phyloP scores from a whole-genome alignment of 2,888 invertebrate species.

The Caenorhabditis parvicauda region DNA sequence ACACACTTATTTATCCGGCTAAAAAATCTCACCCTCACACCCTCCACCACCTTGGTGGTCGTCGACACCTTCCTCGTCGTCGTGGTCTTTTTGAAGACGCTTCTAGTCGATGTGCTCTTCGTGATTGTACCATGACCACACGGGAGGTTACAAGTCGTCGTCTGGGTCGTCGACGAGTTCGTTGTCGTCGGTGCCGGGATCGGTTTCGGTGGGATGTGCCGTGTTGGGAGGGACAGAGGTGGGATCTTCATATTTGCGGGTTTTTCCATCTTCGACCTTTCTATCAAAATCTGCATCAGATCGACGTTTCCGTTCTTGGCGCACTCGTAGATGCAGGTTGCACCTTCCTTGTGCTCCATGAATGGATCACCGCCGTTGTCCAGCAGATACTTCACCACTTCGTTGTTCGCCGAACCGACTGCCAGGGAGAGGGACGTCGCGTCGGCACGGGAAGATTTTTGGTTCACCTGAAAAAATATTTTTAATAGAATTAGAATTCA shows the following conservation, averaged over 20 bases:
- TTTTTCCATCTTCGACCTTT: slow-evolving; percentile 64
- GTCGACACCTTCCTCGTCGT: background rate
- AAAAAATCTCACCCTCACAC: too few species aligned
- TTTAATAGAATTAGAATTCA: too few species aligned
- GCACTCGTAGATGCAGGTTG: slow-evolving; percentile 96
- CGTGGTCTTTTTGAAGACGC: background rate
- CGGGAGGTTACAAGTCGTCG: background rate
- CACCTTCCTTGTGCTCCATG: slow-evolving; percentile 90
- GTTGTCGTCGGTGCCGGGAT: background rate
- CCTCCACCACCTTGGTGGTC: too few species aligned
- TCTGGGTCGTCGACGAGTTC: background rate
- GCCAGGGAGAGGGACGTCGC: slow-evolving; percentile 94
- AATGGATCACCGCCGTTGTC: slow-evolving; percentile 89
- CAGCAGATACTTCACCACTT: slow-evolving; percentile 86
- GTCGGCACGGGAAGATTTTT: slow-evolving; percentile 70
- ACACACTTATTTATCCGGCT: too few species aligned
- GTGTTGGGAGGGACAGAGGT: background rate
- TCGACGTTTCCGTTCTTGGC: slow-evolving; percentile 94
- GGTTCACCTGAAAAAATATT: too few species aligned
- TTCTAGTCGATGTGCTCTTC: background rate
- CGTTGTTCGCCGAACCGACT: slow-evolving; percentile 86
- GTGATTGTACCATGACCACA: background rate
- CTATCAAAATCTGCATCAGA: slow-evolving; percentile 88
- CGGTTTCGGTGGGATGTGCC: background rate
- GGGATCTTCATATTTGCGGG: too few species aligned